phyloP scores from a whole-genome alignment of 2,113 vertebrate genomes.

The Oostethus manadensis region DNA sequence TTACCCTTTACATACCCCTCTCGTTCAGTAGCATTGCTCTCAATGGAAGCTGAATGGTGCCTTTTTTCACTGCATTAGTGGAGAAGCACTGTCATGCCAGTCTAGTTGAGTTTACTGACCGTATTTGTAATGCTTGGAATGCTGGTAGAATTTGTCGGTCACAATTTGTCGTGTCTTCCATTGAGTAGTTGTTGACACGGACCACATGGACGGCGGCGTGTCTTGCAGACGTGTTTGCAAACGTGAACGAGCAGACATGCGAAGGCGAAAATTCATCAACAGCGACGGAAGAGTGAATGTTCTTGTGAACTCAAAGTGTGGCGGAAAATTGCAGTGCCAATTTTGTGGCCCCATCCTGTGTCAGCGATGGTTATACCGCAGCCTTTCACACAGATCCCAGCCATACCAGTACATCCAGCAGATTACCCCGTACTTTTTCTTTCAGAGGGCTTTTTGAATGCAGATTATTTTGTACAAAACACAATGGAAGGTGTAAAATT shows the following conservation, averaged over 20 bases:
- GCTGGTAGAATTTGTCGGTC: conserved; percentile 6
- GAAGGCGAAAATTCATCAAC: conserved; percentile 31
- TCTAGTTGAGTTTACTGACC: neutral
- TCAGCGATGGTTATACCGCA: no score
- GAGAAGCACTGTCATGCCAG: neutral
- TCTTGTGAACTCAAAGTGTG: neutral
- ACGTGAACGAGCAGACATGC: conserved; percentile 28
- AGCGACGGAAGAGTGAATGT: conserved; percentile 3
- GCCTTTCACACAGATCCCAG: no score
- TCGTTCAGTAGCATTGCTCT: conserved; percentile 20
- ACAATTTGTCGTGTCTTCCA: no score
- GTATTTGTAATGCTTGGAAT: neutral
- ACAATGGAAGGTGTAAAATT: no score
- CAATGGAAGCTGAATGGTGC: conserved; percentile 5
- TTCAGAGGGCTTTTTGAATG: no score
- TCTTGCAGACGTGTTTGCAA: conserved; percentile 28
- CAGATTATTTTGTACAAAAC: no score
- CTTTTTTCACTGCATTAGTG: neutral
- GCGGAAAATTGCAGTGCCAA: no score
- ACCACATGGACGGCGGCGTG: conserved; percentile 24
- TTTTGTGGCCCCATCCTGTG: no score
- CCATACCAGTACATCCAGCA: no score
- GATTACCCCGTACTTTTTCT: no score
- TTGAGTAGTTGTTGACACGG: no score
- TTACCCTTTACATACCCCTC: conserved; percentile 1